Percentiles rank a stretch among this genome's conserved stretches.
Conservation (phyloP, 1,140 invertebrate species). For the Fopius arisanus region DNA sequence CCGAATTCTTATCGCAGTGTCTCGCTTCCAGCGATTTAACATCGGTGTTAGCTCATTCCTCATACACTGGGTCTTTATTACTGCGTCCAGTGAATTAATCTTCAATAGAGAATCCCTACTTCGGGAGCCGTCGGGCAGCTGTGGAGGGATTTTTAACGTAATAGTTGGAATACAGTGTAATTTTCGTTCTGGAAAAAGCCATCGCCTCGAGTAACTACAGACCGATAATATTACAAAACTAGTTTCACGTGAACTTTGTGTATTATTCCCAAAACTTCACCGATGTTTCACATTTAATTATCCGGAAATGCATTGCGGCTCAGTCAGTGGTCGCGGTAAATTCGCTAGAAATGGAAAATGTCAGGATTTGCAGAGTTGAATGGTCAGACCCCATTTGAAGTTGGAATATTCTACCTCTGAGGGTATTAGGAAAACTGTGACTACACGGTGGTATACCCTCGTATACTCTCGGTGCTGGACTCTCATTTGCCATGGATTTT, state of each 20-base stretch:
- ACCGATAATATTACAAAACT: not conserved
- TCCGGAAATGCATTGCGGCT: conserved; percentile 1
- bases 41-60: not conserved
- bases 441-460: not conserved
- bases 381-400: not conserved
- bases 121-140: no score
- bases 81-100: no score
- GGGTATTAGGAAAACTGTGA: not conserved
- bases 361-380: not conserved
- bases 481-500: not conserved
- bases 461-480: not conserved
- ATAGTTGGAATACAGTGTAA: no score
- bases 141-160: no score
- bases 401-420: not conserved
- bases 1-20: not conserved
- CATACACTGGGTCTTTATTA: no score
- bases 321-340: not conserved
- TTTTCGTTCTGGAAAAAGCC: not conserved
- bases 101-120: no score
- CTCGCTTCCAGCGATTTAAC: not conserved
- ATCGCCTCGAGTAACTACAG: not conserved
- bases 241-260: not conserved
- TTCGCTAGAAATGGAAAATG: not conserved
- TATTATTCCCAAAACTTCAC: not conserved
- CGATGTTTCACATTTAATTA: conserved; percentile 18